Conservation (phyloP, 2,113 vertebrate genomes). For the Eublepharis macularius region DNA sequence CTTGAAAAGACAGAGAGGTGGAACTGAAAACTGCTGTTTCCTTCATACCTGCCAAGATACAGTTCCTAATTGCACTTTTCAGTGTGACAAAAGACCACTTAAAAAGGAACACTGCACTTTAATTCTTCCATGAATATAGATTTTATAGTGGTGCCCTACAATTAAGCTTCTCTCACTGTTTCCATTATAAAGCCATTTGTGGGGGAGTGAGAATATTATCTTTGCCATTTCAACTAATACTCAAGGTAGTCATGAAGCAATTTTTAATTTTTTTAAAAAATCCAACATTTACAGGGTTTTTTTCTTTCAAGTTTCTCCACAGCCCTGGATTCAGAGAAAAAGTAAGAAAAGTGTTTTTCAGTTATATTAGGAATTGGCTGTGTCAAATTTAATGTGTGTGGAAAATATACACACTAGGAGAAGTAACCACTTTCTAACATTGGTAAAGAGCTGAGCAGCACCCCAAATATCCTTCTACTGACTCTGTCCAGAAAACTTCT, state of each 20-base stretch:
- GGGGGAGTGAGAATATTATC: neutral
- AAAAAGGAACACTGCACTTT: constrained; percentile 26
- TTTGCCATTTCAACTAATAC: constrained; percentile 11
- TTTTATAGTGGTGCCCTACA: constrained; percentile 39
- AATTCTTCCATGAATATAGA: constrained; percentile 25
- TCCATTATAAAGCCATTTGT: constrained; percentile 20
- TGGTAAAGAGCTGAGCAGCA: no score
- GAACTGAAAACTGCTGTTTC: constrained; percentile 43
- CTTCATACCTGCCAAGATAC: constrained; percentile 42
- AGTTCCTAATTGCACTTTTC: constrained; percentile 49
- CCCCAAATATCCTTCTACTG: no score
- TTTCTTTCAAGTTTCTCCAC: neutral
- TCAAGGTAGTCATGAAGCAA: constrained; percentile 2
- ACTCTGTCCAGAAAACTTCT: no score
- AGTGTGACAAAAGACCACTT: constrained; percentile 13
- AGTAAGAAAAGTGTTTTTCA: neutral
- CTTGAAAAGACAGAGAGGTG: constrained; percentile 34
- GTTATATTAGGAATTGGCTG: neutral
- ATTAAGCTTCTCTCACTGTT: constrained; percentile 30
- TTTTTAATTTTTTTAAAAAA: constrained; percentile 4
- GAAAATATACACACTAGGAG: no score
- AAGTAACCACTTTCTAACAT: no score
- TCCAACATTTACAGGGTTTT: neutral
- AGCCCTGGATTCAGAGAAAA: neutral
- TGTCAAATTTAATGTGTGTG: neutral